Conservation (phyloP, 2,888 invertebrate species). For the Coenonympha arcania region DNA sequence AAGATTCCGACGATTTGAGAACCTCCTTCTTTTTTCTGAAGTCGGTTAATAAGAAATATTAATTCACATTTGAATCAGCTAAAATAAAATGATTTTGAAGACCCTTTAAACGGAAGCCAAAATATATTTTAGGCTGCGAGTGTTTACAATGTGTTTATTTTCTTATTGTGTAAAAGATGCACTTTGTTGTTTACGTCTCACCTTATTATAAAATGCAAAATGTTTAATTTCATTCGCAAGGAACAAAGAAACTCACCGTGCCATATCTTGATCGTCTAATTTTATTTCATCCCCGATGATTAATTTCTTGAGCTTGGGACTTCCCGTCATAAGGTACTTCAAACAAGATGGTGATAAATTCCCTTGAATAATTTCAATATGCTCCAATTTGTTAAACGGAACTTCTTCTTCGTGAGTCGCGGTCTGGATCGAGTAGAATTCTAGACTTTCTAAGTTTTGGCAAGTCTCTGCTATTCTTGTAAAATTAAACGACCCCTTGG, state of each 20-base stretch:
- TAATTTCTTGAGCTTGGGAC: conserved; percentile 75
- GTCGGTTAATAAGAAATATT: no score
- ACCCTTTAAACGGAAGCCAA: no score
- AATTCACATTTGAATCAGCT: no score
- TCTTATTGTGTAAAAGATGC: neutral
- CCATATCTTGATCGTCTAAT: conserved; percentile 79
- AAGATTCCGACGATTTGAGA: no score
- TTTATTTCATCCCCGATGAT: conserved; percentile 78
- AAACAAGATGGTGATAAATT: conserved; percentile 73
- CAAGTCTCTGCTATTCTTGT: conserved; percentile 75
- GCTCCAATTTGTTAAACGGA: conserved; percentile 76
- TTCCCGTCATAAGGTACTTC: conserved; percentile 75
- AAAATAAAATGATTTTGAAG: no score
- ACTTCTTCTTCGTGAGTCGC: conserved; percentile 72
- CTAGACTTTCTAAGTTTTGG: conserved; percentile 75
- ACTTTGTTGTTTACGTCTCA: neutral
- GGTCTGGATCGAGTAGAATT: conserved; percentile 79
- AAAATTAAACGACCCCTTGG: conserved; percentile 74
- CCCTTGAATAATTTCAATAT: conserved; percentile 79
- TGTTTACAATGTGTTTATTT: conserved; percentile 1
- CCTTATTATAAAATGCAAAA: neutral
- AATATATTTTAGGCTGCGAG: neutral
- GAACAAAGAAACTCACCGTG: conserved; percentile 56
- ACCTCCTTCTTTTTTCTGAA: no score
- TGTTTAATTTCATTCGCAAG: neutral